Conservation (phyloP, 2,113 vertebrate species). For the Ctenomys sociabilis region DNA sequence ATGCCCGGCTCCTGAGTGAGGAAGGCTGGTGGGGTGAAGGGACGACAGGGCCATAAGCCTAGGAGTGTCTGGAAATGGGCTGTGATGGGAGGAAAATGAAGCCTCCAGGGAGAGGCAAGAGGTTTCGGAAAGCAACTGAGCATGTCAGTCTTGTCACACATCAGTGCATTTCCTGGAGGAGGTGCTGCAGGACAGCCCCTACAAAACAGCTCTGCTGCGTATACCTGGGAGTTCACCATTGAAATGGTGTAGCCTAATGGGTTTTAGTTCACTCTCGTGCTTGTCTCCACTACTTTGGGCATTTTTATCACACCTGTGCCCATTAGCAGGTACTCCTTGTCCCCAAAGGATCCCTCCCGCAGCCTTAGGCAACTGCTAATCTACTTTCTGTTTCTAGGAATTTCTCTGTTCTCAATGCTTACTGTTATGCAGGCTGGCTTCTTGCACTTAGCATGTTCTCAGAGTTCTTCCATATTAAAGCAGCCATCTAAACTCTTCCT, state of each 20-base stretch:
- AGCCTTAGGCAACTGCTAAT: not conserved
- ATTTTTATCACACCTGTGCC: not conserved
- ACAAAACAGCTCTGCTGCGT: not conserved
- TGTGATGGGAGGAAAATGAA: not conserved
- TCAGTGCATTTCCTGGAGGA: not conserved
- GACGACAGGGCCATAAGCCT: not conserved
- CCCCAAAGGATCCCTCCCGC: not conserved
- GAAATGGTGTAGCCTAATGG: not conserved
- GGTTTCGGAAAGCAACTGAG: not conserved
- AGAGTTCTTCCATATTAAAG: not conserved
- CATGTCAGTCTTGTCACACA: not conserved
- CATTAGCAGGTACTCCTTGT: not conserved
- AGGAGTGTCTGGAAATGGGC: not conserved
- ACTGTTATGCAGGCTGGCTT: not conserved
- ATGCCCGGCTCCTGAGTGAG: not conserved
- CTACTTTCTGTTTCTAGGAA: not conserved
- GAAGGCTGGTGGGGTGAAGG: not conserved
- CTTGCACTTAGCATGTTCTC: not conserved
- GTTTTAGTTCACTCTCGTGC: not conserved
- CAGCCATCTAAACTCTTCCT: not conserved
- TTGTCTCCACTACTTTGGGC: not conserved
- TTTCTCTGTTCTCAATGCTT: not conserved
- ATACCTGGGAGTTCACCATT: not conserved
- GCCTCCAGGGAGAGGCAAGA: not conserved
- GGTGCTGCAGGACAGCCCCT: not conserved